Evolutionary conservation across 2,113 vertebrate species (phyloP).

Genomic region (Corythornis madagascariensis): DNA sequence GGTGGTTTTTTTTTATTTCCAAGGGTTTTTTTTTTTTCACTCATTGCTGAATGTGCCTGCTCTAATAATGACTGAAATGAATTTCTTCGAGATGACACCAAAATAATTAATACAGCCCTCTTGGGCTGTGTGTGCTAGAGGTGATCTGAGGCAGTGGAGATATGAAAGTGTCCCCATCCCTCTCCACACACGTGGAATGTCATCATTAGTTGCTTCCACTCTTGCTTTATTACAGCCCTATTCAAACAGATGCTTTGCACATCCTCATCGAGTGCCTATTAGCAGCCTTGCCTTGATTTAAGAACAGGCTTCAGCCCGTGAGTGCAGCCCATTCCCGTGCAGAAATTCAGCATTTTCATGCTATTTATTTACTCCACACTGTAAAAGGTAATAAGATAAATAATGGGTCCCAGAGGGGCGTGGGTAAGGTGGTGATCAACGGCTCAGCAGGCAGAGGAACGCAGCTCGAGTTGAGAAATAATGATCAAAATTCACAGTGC

Average conservation of each 20-base stretch:
- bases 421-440: constrained; percentile 70
- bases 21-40: no score
- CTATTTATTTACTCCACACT: constrained; percentile 75
- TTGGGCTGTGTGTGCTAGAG: not conserved
- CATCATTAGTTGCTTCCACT: constrained; percentile 4
- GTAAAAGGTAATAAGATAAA: constrained; percentile 74
- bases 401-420: constrained; percentile 60
- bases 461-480: constrained; percentile 64
- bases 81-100: not conserved
- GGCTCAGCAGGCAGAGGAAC: constrained; percentile 68
- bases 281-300: constrained; percentile 57
- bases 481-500: constrained; percentile 70
- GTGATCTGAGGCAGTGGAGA: not conserved
- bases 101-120: constrained; percentile 18
- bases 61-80: constrained; percentile 2
- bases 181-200: not conserved
- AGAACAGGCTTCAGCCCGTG: constrained; percentile 25
- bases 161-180: not conserved
- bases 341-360: constrained; percentile 73
- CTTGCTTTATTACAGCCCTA: constrained; percentile 55
- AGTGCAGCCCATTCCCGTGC: constrained; percentile 47
- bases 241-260: constrained; percentile 57
- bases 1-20: not conserved
- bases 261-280: constrained; percentile 61
- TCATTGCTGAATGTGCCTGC: not conserved